A percentile compares a stretch with the other conserved stretches of the same genome.
phyloP scores from a whole-genome alignment of 2,113 vertebrate species.

The Oryzias celebensis region DNA sequence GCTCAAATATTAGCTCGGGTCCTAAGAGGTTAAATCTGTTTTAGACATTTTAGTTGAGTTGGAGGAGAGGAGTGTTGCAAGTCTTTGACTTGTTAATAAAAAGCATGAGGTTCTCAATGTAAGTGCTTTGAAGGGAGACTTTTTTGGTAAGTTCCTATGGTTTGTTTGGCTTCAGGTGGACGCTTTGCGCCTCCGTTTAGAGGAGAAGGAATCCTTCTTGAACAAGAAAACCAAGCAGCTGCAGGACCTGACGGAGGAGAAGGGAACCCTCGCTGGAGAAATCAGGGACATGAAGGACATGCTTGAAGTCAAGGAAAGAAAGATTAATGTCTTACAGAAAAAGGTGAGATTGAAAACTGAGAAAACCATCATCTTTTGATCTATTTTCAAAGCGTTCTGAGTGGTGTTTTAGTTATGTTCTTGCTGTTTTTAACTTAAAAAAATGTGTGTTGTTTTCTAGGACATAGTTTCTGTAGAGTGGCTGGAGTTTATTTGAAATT shows the following conservation, averaged over 20 bases:
- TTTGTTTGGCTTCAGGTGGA: constrained; percentile 83
- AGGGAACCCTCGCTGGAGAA: constrained; percentile 94
- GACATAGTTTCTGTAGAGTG: no score
- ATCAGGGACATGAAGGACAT: constrained; percentile 99
- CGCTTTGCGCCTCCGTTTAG: constrained; percentile 91
- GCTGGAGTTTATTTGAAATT: no score
- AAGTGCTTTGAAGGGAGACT: not conserved
- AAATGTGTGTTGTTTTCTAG: no score
- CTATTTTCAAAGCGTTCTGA: not conserved
- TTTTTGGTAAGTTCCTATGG: not conserved
- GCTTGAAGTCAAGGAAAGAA: constrained; percentile 98
- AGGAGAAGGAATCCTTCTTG: constrained; percentile 97
- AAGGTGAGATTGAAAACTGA: constrained; percentile 80
- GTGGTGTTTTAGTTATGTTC: no score
- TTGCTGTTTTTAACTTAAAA: no score
- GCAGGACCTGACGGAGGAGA: constrained; percentile 98
- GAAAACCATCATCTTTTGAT: not conserved
- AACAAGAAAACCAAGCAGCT: constrained; percentile 99
- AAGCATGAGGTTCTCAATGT: no score
- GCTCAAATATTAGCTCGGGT: no score
- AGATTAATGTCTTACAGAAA: constrained; percentile 98
- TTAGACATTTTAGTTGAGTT: no score
- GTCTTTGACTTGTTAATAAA: no score
- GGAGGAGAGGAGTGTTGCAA: no score
- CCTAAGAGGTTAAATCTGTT: no score